Percentiles rank a stretch among this genome's conserved stretches.
Conservation (phyloP, 2,797 vertebrate genomes). For the Fringilla coelebs region DNA sequence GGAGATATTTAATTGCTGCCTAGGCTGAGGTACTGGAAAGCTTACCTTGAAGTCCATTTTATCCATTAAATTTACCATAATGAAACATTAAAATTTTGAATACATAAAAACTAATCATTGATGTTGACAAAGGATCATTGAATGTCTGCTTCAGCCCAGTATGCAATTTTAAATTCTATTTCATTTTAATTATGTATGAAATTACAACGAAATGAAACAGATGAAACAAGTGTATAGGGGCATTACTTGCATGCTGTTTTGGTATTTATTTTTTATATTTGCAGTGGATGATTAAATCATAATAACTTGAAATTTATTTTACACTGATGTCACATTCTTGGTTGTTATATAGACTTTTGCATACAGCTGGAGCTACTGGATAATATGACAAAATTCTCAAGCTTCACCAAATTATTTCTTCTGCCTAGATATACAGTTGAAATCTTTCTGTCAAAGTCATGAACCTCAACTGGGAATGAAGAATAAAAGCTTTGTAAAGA, state of each 20-base stretch:
- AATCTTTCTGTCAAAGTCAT: background rate
- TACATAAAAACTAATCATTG: background rate
- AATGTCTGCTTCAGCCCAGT: background rate
- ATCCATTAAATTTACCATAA: background rate
- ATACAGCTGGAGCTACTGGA: background rate
- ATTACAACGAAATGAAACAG: background rate
- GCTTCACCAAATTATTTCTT: background rate
- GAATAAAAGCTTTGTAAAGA: background rate
- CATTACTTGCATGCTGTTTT: background rate
- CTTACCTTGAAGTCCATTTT: background rate
- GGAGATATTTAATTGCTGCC: background rate
- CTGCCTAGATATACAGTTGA: background rate
- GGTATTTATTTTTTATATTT: background rate
- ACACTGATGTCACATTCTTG: background rate
- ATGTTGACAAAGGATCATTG: background rate
- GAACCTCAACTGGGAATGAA: background rate
- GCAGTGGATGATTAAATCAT: background rate
- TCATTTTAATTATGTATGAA: slow-evolving; percentile 21
- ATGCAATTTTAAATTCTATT: slow-evolving; percentile 22
- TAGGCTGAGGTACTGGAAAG: background rate
- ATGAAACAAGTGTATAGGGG: background rate
- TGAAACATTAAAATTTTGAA: background rate
- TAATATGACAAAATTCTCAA: background rate
- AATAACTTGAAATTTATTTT: background rate
- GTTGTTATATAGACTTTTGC: background rate